These are phyloP conservation scores for Marmota flaviventris DNA, from an alignment of 2,113 vertebrate genomes.

Conservation along the genomic window DNA sequence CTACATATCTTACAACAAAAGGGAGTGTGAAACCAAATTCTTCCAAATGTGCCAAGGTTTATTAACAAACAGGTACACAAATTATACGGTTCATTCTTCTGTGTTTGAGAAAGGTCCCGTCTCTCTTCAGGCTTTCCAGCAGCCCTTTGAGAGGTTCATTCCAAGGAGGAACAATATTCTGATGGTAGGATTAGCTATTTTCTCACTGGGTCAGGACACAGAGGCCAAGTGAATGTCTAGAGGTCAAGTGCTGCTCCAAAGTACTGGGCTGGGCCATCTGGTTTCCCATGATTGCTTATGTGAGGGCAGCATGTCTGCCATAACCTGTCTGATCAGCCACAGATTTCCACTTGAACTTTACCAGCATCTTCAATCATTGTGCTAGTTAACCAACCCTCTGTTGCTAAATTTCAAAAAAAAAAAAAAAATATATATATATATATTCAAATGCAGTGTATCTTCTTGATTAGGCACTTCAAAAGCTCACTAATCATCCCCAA, in stretches of 20 bases:
- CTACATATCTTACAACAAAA: not conserved
- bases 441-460: not conserved
- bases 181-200: not conserved
- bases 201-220: not conserved
- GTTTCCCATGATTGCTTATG: not conserved
- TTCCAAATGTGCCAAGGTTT: not conserved
- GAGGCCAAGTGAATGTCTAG: not conserved
- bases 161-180: not conserved
- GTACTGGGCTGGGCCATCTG: not conserved
- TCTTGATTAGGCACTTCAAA: not conserved
- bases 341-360: not conserved
- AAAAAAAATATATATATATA: no score
- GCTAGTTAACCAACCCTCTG: not conserved
- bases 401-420: conserved; percentile 44
- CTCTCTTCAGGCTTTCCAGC: not conserved
- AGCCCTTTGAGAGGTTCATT: not conserved
- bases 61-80: not conserved
- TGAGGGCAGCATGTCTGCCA: not conserved
- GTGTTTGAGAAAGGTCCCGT: not conserved
- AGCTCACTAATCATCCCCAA: not conserved
- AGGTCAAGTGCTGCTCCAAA: not conserved
- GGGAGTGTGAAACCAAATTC: not conserved
- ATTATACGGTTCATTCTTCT: not conserved
- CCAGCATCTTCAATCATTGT: not conserved
- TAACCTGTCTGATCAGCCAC: not conserved